Conservation (phyloP, 2,113 vertebrate genomes). For the Jacana jacana region DNA sequence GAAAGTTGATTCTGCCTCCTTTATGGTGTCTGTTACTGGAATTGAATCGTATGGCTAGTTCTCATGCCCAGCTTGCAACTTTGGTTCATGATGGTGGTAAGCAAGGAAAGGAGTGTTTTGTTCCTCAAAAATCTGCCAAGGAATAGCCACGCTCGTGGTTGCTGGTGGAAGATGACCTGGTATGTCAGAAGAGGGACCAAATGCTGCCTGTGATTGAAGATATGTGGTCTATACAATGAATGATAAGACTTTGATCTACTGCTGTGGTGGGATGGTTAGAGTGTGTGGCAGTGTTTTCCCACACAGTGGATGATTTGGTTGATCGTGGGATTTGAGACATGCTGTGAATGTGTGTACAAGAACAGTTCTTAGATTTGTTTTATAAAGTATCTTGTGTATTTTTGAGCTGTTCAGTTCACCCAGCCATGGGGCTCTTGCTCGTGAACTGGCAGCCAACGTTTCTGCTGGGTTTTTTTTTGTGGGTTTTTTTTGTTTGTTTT, state of each 20-base stretch:
- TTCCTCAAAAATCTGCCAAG: neutral
- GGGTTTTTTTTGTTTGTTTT: too few relatives aligned
- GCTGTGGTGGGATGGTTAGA: neutral
- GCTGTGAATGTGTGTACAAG: neutral
- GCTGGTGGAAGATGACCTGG: neutral
- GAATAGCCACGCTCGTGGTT: neutral
- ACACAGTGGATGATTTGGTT: neutral
- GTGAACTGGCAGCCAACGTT: neutral
- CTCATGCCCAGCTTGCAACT: neutral
- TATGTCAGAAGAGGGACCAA: neutral
- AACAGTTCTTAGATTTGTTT: neutral
- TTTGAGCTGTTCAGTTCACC: neutral
- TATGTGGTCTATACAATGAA: neutral
- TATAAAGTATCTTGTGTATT: neutral
- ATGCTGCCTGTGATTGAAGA: neutral
- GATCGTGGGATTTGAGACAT: neutral
- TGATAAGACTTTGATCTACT: accelerated
- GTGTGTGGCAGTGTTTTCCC: neutral
- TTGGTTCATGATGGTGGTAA: neutral
- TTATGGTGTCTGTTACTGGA: slow-evolving; percentile 66
- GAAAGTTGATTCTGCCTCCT: slow-evolving; percentile 84
- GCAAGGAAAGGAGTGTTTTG: neutral
- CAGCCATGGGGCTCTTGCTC: neutral
- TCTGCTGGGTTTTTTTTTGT: neutral
- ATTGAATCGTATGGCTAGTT: neutral